phyloP scores from a whole-genome alignment of 2,797 vertebrate species.

The Schizopygopsis malacanthus region DNA sequence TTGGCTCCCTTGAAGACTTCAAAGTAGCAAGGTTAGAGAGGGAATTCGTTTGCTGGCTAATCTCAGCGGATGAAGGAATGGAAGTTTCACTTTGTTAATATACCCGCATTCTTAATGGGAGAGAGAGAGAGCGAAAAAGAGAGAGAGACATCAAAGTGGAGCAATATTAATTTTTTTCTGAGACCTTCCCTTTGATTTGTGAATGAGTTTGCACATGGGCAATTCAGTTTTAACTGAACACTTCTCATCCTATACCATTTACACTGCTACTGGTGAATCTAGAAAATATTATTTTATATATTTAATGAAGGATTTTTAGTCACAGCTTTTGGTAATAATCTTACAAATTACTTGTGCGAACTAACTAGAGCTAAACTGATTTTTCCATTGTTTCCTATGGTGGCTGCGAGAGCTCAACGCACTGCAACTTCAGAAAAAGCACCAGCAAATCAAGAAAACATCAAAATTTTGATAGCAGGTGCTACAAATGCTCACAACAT shows the following conservation, averaged over 20 bases:
- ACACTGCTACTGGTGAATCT: background rate
- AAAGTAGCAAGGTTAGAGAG: constrained; percentile 76
- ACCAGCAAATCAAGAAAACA: too few relatives aligned
- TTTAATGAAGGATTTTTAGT: constrained; percentile 3
- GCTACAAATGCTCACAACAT: too few relatives aligned
- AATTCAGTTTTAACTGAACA: constrained; percentile 21
- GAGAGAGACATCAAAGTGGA: constrained; percentile 44
- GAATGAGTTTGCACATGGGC: constrained; percentile 38
- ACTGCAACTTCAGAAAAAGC: too few relatives aligned
- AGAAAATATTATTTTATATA: background rate
- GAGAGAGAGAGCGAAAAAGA: constrained; percentile 39
- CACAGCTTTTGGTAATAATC: constrained; percentile 20
- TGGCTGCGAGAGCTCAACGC: too few relatives aligned
- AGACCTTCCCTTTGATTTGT: constrained; percentile 41
- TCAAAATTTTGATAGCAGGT: too few relatives aligned
- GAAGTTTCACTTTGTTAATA: constrained; percentile 75
- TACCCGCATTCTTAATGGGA: constrained; percentile 71
- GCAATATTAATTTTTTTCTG: constrained; percentile 39
- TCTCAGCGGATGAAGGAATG: constrained; percentile 73
- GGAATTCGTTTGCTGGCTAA: constrained; percentile 81
- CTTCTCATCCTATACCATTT: constrained; percentile 25
- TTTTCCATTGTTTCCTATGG: background rate
- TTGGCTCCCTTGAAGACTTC: constrained; percentile 73
- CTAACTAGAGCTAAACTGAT: background rate
- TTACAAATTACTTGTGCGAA: constrained; percentile 20